Evolutionary conservation across 2,888 invertebrate species (phyloP).

Genomic region (Amphipoea lucens): DNA sequence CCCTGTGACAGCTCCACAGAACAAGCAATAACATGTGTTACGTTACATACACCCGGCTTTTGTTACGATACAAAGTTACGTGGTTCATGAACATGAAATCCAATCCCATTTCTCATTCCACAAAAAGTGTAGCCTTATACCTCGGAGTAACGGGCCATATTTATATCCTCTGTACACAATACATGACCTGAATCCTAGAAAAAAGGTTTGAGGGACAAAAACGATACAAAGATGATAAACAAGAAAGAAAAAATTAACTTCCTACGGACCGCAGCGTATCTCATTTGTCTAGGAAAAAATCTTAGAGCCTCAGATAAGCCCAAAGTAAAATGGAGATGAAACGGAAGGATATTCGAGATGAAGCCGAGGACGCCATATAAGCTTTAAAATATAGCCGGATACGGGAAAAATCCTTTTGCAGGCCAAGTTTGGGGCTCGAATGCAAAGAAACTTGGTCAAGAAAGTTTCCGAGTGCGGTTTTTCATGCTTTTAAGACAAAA

Average conservation of each 20-base stretch:
- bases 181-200: slow-evolving; percentile 61
- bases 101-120: slow-evolving; percentile 70
- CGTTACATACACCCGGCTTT: slow-evolving; percentile 73
- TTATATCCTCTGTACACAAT: slow-evolving; percentile 58
- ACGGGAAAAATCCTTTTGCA: slow-evolving; percentile 71
- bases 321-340: slow-evolving; percentile 86
- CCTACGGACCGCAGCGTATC: slow-evolving; percentile 70
- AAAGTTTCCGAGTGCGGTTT: slow-evolving; percentile 61
- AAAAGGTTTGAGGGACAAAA: slow-evolving; percentile 61
- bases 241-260: slow-evolving; percentile 72
- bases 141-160: slow-evolving; percentile 50
- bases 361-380: slow-evolving; percentile 75
- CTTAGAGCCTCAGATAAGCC: slow-evolving; percentile 80
- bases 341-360: slow-evolving; percentile 82
- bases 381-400: slow-evolving; percentile 82
- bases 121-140: slow-evolving; percentile 56
- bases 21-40: slow-evolving; percentile 78
- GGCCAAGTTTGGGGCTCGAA: slow-evolving; percentile 61
- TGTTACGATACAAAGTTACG: slow-evolving; percentile 73
- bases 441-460: slow-evolving; percentile 71
- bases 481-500: slow-evolving; percentile 63
- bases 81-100: slow-evolving; percentile 71
- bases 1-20: slow-evolving; percentile 72
- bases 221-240: slow-evolving; percentile 68
- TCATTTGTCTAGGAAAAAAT: slow-evolving; percentile 81